Evolutionary conservation across 2,888 invertebrate species (phyloP).

Genomic region (Siphonodentalium dalli): DNA sequence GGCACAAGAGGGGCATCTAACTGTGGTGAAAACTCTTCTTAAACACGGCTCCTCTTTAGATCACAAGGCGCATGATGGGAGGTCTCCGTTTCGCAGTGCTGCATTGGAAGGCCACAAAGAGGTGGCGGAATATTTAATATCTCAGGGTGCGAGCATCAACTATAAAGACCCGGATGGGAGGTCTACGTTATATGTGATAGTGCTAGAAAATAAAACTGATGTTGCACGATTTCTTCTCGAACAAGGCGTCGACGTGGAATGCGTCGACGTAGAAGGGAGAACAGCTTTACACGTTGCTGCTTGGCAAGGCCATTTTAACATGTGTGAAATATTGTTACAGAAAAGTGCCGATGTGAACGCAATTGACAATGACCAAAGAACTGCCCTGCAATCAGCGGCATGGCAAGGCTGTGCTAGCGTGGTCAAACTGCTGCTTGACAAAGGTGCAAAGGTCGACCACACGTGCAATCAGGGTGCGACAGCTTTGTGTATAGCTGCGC

Average conservation of each 20-base stretch:
- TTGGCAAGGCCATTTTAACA: conserved; percentile 89
- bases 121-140: conserved; percentile 65
- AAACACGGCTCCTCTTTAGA: conserved; percentile 52
- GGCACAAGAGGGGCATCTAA: conserved; percentile 72
- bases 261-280: conserved; percentile 86
- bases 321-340: conserved; percentile 84
- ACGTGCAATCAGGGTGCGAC: conserved; percentile 96
- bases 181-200: conserved; percentile 89
- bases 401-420: conserved; percentile 93
- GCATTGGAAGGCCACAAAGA: conserved; percentile 82
- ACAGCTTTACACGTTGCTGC: conserved; percentile 81
- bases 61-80: conserved; percentile 77
- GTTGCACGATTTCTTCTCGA: conserved; percentile 69
- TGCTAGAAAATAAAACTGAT: conserved; percentile 66
- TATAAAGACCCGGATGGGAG: conserved; percentile 91
- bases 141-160: conserved; percentile 77
- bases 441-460: conserved; percentile 85
- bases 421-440: conserved; percentile 77
- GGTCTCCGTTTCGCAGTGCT: conserved; percentile 72
- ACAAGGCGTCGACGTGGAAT: conserved; percentile 78
- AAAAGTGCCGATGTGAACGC: conserved; percentile 84
- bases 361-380: conserved; percentile 70
- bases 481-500: conserved; percentile 90
- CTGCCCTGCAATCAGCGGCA: conserved; percentile 91
- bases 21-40: conserved; percentile 47